Evolutionary conservation across 2,113 vertebrate species (phyloP).

Genomic region (Crotalus viridis): DNA sequence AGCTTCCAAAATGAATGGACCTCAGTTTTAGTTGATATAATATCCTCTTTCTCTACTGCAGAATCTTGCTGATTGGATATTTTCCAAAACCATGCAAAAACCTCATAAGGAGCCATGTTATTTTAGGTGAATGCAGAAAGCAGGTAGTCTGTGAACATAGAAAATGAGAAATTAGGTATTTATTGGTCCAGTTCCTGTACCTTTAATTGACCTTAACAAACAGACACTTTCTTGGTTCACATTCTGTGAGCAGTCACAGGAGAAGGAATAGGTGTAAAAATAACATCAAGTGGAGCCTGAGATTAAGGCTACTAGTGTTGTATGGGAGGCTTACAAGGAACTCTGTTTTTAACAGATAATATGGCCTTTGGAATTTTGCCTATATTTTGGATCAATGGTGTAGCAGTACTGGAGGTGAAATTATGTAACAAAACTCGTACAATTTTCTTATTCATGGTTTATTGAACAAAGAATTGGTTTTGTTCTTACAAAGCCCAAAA

Average conservation of each 20-base stretch:
- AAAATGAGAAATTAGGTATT: not conserved
- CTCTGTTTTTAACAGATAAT: not conserved
- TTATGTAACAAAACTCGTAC: not conserved
- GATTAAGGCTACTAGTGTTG: not conserved
- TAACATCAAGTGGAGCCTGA: not conserved
- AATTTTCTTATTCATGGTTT: not conserved
- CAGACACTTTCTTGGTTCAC: not conserved
- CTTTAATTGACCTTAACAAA: not conserved
- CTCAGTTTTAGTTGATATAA: not conserved
- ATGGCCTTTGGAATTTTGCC: not conserved
- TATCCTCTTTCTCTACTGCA: not conserved
- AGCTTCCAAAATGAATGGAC: not conserved
- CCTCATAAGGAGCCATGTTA: not conserved
- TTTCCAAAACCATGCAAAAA: not conserved
- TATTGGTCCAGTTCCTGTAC: not conserved
- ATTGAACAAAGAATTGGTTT: not conserved
- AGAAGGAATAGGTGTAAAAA: not conserved
- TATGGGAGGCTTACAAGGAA: not conserved
- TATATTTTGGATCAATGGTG: not conserved
- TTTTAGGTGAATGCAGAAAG: not conserved
- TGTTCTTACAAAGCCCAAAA: not conserved
- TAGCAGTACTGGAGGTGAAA: not conserved
- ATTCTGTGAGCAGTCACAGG: not conserved
- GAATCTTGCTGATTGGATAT: not conserved
- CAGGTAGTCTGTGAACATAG: not conserved